Evolutionary conservation across 2,888 invertebrate genomes (phyloP), one percentile per base, ranked within the genome.

Genomic region (Oxycera nigricornis): DNA sequence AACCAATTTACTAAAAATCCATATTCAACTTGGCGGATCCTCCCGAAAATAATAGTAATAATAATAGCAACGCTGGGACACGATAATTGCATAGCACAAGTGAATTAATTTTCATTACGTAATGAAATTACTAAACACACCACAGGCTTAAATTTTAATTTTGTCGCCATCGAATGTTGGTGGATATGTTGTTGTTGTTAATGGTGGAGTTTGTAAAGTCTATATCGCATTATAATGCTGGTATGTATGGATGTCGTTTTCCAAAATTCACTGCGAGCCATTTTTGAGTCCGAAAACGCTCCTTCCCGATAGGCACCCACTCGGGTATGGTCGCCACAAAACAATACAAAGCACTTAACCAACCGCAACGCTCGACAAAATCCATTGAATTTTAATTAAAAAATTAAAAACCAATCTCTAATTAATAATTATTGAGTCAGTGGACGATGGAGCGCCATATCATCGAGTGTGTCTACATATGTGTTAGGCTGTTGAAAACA

Each of bases 341-440:
- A 31, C 70, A 31, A 68, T 28, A 68, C 52, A 57, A 72, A 59
- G 59, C 72, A 55, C 72, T 41, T 59, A 72, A 28, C 41, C 72
- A 39, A 72, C 70, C 73, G 62, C 70, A 76, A 72, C 41, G 35
- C 41, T 72, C 59, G 14, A 46, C 72, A 41, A 72, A 76, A 76
- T 76, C 76, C 74, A 76, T 76, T 76, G 76, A 76, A 76, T 76
- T 76, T 76, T 76, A 76, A 76, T 76, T 76, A 74, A 76, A 74
- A 76, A 76, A 76, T 74, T 76, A 74, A 76, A 74, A 76, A 76
- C 76, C 76, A 72, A 76, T 76, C 76, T 76, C 76, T 76, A 76
- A 76, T 76, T 76, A 76, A 76, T 76, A 76, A 76, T 76, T 76
- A 76, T 76, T 74, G 72, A 70, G 70, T 70, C 55, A 4, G n/a